Percentiles rank a stretch among this genome's conserved stretches.
Evolutionary conservation across 1,140 invertebrate species (phyloP).

Genomic region (Paracyclopina nana): DNA sequence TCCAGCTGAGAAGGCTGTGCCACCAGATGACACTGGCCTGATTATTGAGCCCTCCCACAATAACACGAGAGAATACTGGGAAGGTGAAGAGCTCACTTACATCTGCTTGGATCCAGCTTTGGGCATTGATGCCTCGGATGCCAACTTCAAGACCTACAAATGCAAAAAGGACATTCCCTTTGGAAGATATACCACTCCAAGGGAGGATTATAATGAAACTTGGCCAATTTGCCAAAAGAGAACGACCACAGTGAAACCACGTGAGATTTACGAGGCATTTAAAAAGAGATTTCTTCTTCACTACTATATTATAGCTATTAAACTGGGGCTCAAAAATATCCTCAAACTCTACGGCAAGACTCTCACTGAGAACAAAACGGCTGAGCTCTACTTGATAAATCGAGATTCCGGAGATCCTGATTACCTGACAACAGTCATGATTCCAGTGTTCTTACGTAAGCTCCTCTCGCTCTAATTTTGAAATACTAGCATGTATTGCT

Average conservation of each 20-base stretch:
- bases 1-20: background rate
- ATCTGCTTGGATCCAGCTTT: background rate
- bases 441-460: too few relatives aligned
- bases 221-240: background rate
- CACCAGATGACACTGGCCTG: background rate
- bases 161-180: background rate
- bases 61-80: background rate
- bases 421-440: background rate
- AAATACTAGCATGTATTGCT: too few relatives aligned
- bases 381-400: background rate
- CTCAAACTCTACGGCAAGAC: background rate
- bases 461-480: too few relatives aligned
- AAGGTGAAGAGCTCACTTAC: background rate
- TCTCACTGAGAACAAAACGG: background rate
- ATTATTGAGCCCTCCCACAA: background rate
- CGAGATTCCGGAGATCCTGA: background rate
- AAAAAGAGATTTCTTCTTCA: too few relatives aligned
- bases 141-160: background rate
- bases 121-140: background rate
- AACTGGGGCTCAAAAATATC: background rate
- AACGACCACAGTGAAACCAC: background rate
- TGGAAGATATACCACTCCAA: background rate
- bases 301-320: too few relatives aligned
- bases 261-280: background rate
- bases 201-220: background rate